A percentile compares a stretch with the other conserved stretches of the same genome.
phyloP scores from a whole-genome alignment of 2,113 vertebrate species.

The Rhinopomastus cyanomelas region DNA sequence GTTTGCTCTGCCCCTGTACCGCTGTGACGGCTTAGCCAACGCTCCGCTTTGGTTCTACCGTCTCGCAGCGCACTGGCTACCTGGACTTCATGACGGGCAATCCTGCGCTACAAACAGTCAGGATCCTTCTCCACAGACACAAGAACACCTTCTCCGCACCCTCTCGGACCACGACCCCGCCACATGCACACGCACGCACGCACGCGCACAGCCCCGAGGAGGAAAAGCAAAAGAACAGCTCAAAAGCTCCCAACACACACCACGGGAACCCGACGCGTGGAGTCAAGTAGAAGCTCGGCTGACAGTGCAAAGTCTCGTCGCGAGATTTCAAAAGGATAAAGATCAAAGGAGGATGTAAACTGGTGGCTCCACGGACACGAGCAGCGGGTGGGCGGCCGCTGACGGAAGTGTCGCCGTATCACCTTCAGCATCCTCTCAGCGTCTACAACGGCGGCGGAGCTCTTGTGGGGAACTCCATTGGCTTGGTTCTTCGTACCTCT shows the following conservation, averaged over 20 bases:
- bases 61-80: background rate
- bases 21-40: constrained; percentile 3
- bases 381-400: constrained; percentile 10
- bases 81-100: background rate
- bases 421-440: background rate
- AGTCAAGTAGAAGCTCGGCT: constrained; percentile 47
- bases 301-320: constrained; percentile 54
- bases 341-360: constrained; percentile 50
- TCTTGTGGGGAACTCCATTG: background rate
- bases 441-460: background rate
- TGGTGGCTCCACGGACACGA: constrained; percentile 34
- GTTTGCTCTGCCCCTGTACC: background rate
- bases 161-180: constrained; percentile 39
- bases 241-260: constrained; percentile 38
- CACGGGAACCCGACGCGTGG: constrained; percentile 23
- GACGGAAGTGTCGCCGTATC: constrained; percentile 6
- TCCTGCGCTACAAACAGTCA: background rate
- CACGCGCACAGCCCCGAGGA: constrained; percentile 33
- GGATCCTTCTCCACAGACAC: constrained; percentile 13
- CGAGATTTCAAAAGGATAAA: constrained; percentile 52
- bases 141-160: background rate
- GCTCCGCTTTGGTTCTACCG: background rate
- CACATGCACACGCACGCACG: background rate
- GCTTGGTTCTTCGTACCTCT: background rate
- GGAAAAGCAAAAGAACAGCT: constrained; percentile 49